phyloP scores from a whole-genome alignment of 1,140 invertebrate genomes.

The Wiebesia pumilae region DNA sequence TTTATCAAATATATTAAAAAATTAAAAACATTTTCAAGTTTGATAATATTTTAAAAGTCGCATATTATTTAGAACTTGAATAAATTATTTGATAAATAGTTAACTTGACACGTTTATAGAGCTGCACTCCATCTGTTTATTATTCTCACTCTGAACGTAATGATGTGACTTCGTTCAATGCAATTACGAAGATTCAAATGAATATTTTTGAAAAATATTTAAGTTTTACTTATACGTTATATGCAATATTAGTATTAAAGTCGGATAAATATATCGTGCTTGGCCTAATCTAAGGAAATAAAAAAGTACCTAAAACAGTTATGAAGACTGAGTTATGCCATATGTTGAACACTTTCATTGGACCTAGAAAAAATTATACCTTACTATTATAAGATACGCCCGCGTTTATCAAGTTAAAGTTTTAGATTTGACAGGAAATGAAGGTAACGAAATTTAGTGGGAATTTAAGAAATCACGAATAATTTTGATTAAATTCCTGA shows the following conservation, averaged over 20 bases:
- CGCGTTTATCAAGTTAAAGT: too few relatives aligned
- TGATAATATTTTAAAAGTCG: not conserved
- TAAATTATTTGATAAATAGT: not conserved
- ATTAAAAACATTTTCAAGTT: too few relatives aligned
- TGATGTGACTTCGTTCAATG: not conserved
- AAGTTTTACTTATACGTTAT: not conserved
- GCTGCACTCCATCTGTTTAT: not conserved
- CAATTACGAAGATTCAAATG: not conserved
- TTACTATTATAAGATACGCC: too few relatives aligned
- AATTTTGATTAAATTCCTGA: too few relatives aligned
- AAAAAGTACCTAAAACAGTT: conserved; percentile 34
- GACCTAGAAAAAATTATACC: too few relatives aligned
- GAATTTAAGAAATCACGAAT: too few relatives aligned
- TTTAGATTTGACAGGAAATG: too few relatives aligned
- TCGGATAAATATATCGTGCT: conserved; percentile 26
- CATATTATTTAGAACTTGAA: not conserved
- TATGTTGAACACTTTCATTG: too few relatives aligned
- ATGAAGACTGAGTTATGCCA: not conserved
- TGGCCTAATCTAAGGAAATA: conserved; percentile 35
- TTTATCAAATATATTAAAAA: too few relatives aligned
- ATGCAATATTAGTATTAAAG: conserved; percentile 50
- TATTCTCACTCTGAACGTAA: not conserved
- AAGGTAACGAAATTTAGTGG: too few relatives aligned
- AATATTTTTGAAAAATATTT: not conserved
- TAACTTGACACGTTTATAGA: not conserved